phyloP scores from a whole-genome alignment of 2,113 vertebrate genomes.

The Sylvilagus bachmani region DNA sequence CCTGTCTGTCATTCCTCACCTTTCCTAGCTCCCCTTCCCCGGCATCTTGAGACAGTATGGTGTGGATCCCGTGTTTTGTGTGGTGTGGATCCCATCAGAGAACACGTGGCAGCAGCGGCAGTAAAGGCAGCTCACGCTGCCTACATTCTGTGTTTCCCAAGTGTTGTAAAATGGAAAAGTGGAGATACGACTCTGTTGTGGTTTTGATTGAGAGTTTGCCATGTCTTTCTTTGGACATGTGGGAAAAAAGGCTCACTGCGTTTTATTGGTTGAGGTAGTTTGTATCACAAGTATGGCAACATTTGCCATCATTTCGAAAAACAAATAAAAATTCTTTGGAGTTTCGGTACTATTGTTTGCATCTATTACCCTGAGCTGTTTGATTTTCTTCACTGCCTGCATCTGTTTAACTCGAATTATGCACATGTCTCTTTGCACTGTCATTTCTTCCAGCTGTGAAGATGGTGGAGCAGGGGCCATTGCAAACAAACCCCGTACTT shows the following conservation, averaged over 20 bases:
- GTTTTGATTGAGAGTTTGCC: background rate
- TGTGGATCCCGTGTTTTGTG: background rate
- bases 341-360: conserved; percentile 68
- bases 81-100: too few relatives aligned
- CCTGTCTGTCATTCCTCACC: background rate
- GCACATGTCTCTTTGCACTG: conserved; percentile 48
- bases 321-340: conserved; percentile 43
- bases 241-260: background rate
- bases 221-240: background rate
- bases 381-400: conserved; percentile 55
- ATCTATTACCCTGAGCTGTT: conserved; percentile 59
- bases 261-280: background rate
- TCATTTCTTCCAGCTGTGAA: conserved; percentile 70
- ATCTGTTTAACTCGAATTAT: conserved; percentile 56
- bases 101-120: rapidly evolving
- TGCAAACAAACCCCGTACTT: background rate
- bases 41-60: background rate
- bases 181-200: rapidly evolving
- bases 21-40: rapidly evolving
- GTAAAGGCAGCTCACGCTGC: rapidly evolving
- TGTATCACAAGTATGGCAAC: background rate
- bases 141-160: background rate
- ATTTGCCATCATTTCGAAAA: conserved; percentile 27
- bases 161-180: background rate
- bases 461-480: background rate